Evolutionary conservation across 1,140 invertebrate genomes (phyloP).

Genomic region (Paramacrobiotus metropolitanus): DNA sequence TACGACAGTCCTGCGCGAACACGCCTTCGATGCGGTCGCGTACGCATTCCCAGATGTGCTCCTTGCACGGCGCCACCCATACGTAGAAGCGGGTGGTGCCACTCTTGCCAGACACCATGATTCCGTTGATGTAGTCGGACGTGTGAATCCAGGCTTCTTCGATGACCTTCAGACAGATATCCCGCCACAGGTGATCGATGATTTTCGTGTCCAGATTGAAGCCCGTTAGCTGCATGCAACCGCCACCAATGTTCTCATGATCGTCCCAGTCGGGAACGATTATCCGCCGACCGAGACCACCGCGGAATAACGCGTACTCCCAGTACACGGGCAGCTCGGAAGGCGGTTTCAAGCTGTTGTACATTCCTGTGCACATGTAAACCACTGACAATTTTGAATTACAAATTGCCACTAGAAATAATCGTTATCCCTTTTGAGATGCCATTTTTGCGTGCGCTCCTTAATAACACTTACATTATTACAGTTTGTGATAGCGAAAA

Average conservation of each 20-base stretch:
- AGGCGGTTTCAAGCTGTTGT: neutral
- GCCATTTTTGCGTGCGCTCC: no score
- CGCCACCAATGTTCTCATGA: constrained; percentile 14
- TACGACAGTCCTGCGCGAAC: neutral
- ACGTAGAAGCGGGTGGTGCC: constrained; percentile 1
- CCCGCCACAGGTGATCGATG: constrained; percentile 1
- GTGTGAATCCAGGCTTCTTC: constrained; percentile 4
- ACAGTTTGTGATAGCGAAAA: no score
- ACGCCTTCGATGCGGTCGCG: constrained; percentile 3
- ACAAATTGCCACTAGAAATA: no score
- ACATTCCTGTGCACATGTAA: no score
- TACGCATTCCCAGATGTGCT: neutral
- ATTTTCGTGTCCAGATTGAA: neutral
- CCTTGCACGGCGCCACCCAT: constrained; percentile 4
- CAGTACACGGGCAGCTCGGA: neutral
- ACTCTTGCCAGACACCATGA: neutral
- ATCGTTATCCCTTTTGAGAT: no score
- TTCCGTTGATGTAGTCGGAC: constrained; percentile 4
- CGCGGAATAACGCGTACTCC: constrained; percentile 3
- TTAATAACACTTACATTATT: no score
- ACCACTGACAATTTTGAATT: no score
- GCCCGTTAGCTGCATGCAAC: constrained; percentile 2
- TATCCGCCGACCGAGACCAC: constrained; percentile 27
- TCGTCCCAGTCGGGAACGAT: constrained; percentile 37
- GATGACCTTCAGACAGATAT: constrained; percentile 4